Percentiles rank a stretch among this genome's conserved stretches.
Conservation (phyloP, 2,113 vertebrate genomes). For the Xenus cinereus region DNA sequence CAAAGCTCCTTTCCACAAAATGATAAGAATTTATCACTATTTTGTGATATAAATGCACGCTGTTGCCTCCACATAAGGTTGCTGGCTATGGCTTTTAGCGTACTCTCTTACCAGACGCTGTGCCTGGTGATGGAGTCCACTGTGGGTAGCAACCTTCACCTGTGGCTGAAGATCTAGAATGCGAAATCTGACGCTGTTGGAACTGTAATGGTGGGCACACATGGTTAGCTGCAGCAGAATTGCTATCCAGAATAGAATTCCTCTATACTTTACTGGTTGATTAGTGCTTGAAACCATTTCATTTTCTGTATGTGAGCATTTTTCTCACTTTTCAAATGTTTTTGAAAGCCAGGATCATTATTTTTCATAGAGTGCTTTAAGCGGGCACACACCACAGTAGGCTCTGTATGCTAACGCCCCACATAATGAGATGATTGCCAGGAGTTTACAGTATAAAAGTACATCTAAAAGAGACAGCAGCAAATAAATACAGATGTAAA, state of each 20-base stretch:
- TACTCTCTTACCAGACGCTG: neutral
- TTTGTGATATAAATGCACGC: neutral
- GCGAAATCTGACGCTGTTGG: neutral
- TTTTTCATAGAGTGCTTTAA: neutral
- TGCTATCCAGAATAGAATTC: neutral
- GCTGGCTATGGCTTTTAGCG: neutral
- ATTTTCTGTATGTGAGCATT: neutral
- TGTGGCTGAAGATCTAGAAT: neutral
- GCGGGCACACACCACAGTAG: accelerated
- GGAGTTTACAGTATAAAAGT: neutral
- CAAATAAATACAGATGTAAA: neutral
- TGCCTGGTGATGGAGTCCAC: neutral
- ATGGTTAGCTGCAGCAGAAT: neutral
- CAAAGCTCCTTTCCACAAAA: neutral
- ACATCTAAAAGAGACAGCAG: neutral
- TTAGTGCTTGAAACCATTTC: neutral
- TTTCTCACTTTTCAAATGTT: neutral
- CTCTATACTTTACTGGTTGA: neutral
- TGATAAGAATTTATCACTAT: neutral
- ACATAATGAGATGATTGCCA: accelerated
- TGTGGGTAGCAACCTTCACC: neutral
- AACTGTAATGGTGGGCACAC: neutral
- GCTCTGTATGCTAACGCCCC: neutral
- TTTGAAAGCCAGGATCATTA: neutral
- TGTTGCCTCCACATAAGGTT: neutral